phyloP scores from a whole-genome alignment of 2,113 vertebrate genomes.

The Gadus chalcogrammus region DNA sequence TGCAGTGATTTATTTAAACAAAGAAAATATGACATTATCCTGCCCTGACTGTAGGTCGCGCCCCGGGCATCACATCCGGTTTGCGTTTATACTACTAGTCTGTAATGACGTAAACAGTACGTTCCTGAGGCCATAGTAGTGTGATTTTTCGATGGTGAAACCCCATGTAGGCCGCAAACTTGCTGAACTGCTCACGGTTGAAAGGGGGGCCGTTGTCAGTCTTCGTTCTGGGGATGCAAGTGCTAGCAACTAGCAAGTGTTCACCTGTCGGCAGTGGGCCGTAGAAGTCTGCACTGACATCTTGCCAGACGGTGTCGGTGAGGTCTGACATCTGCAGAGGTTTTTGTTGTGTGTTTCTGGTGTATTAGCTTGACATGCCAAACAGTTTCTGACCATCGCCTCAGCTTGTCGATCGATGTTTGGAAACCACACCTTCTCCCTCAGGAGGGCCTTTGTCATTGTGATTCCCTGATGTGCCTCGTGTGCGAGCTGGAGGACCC shows the following conservation, averaged over 20 bases:
- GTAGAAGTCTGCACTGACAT: slow-evolving; percentile 27
- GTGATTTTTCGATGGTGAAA: neutral
- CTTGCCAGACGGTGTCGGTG: slow-evolving; percentile 15
- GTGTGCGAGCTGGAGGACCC: slow-evolving; percentile 21
- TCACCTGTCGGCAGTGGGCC: slow-evolving; percentile 22
- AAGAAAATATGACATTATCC: too few relatives aligned
- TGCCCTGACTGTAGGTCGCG: too few relatives aligned
- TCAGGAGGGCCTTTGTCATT: too few relatives aligned
- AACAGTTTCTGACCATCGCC: slow-evolving; percentile 4
- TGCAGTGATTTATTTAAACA: too few relatives aligned
- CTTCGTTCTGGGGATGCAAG: neutral
- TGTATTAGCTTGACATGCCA: slow-evolving; percentile 24
- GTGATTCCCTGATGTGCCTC: slow-evolving; percentile 29
- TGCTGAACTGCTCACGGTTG: neutral
- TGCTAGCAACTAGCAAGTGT: slow-evolving; percentile 22
- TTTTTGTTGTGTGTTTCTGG: slow-evolving; percentile 7
- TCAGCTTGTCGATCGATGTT: slow-evolving; percentile 1
- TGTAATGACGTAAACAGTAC: too few relatives aligned
- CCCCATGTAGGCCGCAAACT: slow-evolving; percentile 9
- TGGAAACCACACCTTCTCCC: too few relatives aligned
- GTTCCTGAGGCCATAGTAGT: too few relatives aligned
- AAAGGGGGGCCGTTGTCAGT: too few relatives aligned
- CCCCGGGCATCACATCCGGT: too few relatives aligned
- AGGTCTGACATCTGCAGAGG: slow-evolving; percentile 15
- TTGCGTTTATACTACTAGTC: too few relatives aligned